Evolutionary conservation across 2,797 vertebrate species (phyloP), one percentile per base, ranked within the genome.

Genomic region (Anguilla anguilla): DNA sequence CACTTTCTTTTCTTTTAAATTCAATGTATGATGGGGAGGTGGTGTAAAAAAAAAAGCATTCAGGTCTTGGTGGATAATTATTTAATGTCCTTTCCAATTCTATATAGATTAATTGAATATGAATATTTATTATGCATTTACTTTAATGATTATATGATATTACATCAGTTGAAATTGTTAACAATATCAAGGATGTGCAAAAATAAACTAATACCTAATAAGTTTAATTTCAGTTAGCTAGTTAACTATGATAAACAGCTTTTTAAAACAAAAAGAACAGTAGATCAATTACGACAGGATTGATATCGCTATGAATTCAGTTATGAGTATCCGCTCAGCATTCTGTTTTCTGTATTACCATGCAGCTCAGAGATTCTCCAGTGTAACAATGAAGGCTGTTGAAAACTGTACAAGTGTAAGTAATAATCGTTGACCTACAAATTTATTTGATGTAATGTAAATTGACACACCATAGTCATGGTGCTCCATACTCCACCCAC

Each of bases 221-320:
- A 74, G 17, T 17, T 77, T 2, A 39, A 39, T 77, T 10, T n/a
- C 67, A 69, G 25, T 10, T 11, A 72, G 6, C n/a, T 11, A 28
- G 10, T 11, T n/a, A 72, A 31, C 6, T 28, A 31, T 72, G 67
- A 1, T 72, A 31, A 72, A 31, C 35, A 77, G 22, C 13, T 43
- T 39, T 35, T 39, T 6, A 77, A 77, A 35, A 17, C 31, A 77
- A 77, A 17, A n/a, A n/a, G 35, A 74, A 74, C 17, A 39, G 35
- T 74, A 17, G 35, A 74, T 74, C 13, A n/a, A 31, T 31, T 17
- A 17, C 28, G 10, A 74, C 19, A 31, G n/a, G n/a, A 5, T 10
- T 28, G 19, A 51, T 90, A 82, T 87, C 92, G 55, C 39, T 39
- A 39, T 87, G 17, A 89, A 61, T 89, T 28, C 90, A 92, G 87